Conservation (phyloP, 2,113 vertebrate genomes). For the Oreocharis arfaki region DNA sequence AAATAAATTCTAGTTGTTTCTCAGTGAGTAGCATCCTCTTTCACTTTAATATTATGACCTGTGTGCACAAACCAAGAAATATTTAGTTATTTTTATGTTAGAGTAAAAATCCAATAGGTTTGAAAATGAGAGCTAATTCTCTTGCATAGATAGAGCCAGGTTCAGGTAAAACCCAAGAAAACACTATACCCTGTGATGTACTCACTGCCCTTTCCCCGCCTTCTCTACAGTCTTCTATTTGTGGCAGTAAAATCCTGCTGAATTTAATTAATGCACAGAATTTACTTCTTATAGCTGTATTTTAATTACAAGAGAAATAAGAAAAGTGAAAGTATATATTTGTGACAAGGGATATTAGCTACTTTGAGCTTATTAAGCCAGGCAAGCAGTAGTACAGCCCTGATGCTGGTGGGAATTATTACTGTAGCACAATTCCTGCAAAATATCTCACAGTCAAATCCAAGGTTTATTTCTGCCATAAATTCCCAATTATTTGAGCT, state of each 20-base stretch:
- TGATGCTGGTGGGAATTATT: neutral
- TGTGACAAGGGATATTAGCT: neutral
- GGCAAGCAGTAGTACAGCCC: neutral
- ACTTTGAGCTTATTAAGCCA: neutral
- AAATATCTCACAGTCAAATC: neutral
- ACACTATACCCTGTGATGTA: neutral
- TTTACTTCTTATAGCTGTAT: neutral
- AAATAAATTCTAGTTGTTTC: neutral
- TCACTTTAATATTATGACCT: neutral
- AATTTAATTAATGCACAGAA: neutral
- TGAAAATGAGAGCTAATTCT: neutral
- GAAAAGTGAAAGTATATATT: neutral
- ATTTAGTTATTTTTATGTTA: neutral
- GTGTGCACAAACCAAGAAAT: neutral
- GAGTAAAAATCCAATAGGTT: neutral
- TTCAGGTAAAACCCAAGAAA: neutral
- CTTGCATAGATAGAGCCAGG: neutral
- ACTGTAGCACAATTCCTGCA: neutral
- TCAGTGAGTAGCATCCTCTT: neutral
- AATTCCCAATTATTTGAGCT: neutral
- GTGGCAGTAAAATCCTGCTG: neutral
- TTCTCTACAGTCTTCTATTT: neutral
- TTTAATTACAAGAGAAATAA: neutral
- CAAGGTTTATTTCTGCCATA: neutral
- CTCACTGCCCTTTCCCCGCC: fast-evolving